phyloP scores from a whole-genome alignment of 2,113 vertebrate genomes.

The Ahaetulla prasina region DNA sequence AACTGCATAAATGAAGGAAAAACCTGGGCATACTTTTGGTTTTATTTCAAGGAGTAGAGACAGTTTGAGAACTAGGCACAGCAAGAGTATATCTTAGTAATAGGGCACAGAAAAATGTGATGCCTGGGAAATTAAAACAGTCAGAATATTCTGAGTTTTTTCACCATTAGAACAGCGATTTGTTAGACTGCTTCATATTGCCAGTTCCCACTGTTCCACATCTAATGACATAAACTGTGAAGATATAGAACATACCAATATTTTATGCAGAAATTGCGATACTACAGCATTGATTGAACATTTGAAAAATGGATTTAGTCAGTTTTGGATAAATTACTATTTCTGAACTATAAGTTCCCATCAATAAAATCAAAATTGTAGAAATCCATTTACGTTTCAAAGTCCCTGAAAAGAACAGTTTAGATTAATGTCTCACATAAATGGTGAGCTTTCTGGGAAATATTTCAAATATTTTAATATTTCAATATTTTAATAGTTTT shows the following conservation, averaged over 20 bases:
- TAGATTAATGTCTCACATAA: background rate
- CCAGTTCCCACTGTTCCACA: background rate
- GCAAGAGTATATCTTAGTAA: constrained; percentile 10
- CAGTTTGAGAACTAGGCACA: constrained; percentile 11
- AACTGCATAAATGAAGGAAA: constrained; percentile 25
- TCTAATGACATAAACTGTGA: background rate
- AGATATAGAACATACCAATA: background rate
- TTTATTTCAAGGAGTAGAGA: constrained; percentile 30
- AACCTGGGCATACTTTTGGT: constrained; percentile 22
- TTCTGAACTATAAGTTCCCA: background rate
- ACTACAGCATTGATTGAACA: background rate
- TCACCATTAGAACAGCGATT: constrained; percentile 25
- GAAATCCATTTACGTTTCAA: background rate
- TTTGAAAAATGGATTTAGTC: background rate
- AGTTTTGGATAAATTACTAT: background rate
- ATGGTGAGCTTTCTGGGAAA: background rate
- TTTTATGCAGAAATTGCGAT: background rate
- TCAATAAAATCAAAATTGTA: background rate
- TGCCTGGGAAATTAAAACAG: constrained; percentile 11
- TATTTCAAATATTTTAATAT: no score
- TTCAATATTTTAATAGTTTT: background rate
- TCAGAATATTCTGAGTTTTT: background rate
- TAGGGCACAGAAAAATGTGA: constrained; percentile 26
- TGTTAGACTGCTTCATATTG: background rate
- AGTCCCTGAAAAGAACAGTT: background rate